Evolutionary conservation across 2,888 invertebrate species (phyloP).

Genomic region (Ophion ellenae): DNA sequence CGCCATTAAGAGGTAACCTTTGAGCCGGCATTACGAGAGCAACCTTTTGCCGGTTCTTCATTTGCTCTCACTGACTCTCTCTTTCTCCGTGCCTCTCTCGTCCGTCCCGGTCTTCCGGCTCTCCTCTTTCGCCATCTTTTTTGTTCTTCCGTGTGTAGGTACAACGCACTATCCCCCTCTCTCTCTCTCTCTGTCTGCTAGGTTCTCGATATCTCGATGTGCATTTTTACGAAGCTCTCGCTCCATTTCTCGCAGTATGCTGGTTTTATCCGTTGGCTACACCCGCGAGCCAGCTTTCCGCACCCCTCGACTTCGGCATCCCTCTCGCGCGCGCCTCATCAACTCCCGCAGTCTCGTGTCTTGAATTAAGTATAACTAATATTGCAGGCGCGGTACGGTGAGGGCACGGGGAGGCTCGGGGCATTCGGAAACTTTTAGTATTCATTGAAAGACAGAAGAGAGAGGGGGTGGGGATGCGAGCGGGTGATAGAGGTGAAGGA

Average conservation of each 20-base stretch:
- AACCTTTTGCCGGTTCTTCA: constrained; percentile 64
- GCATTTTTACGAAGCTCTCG: constrained; percentile 31
- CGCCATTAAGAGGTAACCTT: constrained; percentile 71
- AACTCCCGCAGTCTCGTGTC: constrained; percentile 75
- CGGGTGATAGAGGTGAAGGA: constrained; percentile 47
- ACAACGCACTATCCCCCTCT: constrained; percentile 25
- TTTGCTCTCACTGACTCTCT: constrained; percentile 49
- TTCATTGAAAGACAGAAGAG: constrained; percentile 80
- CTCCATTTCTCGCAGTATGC: constrained; percentile 38
- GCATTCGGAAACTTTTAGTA: constrained; percentile 81
- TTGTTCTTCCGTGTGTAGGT: constrained; percentile 28
- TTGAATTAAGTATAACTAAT: constrained; percentile 83
- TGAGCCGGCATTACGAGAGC: constrained; percentile 58
- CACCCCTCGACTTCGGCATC: constrained; percentile 40
- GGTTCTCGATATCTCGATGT: constrained; percentile 17
- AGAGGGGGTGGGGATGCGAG: constrained; percentile 32
- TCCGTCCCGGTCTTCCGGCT: constrained; percentile 52
- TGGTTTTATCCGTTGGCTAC: constrained; percentile 29
- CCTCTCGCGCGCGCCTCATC: constrained; percentile 66
- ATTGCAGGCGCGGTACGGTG: constrained; percentile 73
- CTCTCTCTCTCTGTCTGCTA: constrained; percentile 12
- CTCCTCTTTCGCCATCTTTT: constrained; percentile 45
- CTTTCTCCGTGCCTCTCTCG: constrained; percentile 58
- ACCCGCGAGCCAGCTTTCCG: constrained; percentile 45
- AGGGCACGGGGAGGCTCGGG: constrained; percentile 39